Evolutionary conservation across 2,113 vertebrate genomes (phyloP), one percentile per base, ranked within the genome.

Genomic region (Prinia subflava): DNA sequence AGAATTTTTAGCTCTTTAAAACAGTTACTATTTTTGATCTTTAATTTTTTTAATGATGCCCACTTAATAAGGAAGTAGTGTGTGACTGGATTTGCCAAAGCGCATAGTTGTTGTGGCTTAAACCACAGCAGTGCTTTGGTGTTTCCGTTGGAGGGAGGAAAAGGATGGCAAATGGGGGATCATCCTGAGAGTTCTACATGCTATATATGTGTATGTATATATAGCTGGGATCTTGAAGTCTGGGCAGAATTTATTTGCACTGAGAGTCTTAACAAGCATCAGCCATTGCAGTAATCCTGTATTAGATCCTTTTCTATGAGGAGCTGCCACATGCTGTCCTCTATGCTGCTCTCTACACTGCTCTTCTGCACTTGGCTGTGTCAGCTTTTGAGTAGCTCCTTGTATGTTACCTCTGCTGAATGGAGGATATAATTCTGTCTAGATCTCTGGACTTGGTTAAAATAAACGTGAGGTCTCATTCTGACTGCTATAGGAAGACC

Each of bases 171-270:
- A 64, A 41, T 12, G 12, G 10, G 15, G 3, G n/a, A 57, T 71
- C 27, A 24, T 90, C n/a, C 50, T 33, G 30, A 62, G 24, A 65
- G 76, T 24, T 31, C 11, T 10, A 12, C 5, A 4, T 57, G 31
- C 35, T 49, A 0, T 42, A 0, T 60, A 4, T 33, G 2, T 60
- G 3, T 24, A 8, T 76, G 2, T 56, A 28, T 28, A 7, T 74
- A 22, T 50, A 56, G 35, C 7, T 62, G 31, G 25, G 25, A 62
- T 35, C 35, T 75, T 25, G n/a, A 53, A 77, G 50, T 92, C 71
- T 49, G 55, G 17, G 39, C 37, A 67, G 89, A 81, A 65, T 70
- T 87, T 78, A 47, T 60, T 75, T 92, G 42, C 42, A 33, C 5
- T 65, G 62, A 77, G 50, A 73, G 25, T 57, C 63, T 80, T 73